Evolutionary conservation across 2,113 vertebrate species (phyloP), one percentile per base, ranked within the genome.

Genomic region (Proteles cristata): DNA sequence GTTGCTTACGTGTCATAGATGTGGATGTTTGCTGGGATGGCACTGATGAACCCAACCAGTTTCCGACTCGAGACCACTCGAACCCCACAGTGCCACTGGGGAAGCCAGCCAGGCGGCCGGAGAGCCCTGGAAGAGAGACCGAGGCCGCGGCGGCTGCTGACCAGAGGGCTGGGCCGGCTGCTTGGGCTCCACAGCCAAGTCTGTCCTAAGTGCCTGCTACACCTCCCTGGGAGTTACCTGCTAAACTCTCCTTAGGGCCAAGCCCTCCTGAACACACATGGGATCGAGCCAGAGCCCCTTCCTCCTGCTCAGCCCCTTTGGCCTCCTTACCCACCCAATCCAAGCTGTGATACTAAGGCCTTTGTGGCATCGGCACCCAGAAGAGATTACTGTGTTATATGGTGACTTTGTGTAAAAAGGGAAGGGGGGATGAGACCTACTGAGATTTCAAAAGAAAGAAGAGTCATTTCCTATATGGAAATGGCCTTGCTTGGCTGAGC

Each of bases 41-140:
- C 99, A 10, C 99, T 99, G 98, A 99, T 99, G 97, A 99, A 99
- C 35, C 99, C 99, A 45, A 99, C 99, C 90, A 99, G 98, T 96
- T 99, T 99, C 98, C 99, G 99, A 98, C 99, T 99, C 79, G 99
- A 99, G 97, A 99, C 99, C 61, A 99, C 99, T 66, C 99, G 98
- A 96, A 99, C 99, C 3, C 99, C 99, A 28, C 99, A 99, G 96
- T 99, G 99, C 99, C 99, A 99, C 98, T 99, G 99, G 26, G 99
- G 99, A 97, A 99, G 97, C 99, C 99, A 99, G 95, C 99, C 99
- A 0, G 99, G 99, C 10, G 99, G 99, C 96, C 99, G 99, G 94
- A 99, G 98, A 0, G 99, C 99, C 99, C 99, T 99, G 97, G 66
- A 94, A 81, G 61, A 68, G 28, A 96, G 83, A 95, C 4, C 17